Conservation (phyloP, 1,140 invertebrate genomes). For the Chlorops oryzae region DNA sequence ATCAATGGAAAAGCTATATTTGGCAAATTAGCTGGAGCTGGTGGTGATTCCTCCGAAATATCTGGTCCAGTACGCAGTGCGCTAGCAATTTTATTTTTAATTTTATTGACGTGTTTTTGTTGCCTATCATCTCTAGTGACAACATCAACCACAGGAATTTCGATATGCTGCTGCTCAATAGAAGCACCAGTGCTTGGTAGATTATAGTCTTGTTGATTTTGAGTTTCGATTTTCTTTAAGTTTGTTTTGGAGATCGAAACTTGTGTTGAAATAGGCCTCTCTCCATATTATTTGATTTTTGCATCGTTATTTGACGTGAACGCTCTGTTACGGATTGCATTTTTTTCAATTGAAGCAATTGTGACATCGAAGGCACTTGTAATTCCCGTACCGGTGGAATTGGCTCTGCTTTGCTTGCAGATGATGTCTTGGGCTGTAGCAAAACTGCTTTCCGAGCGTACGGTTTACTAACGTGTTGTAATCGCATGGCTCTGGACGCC, state of each 20-base stretch:
- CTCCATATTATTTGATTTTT: too few relatives aligned
- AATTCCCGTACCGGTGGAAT: constrained; percentile 44
- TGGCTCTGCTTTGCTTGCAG: neutral
- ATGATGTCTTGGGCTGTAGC: constrained; percentile 11
- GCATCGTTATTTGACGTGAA: constrained; percentile 55
- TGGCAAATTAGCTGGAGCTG: constrained; percentile 54
- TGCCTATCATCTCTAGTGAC: constrained; percentile 8
- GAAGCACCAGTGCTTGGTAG: too few relatives aligned
- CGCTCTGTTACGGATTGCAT: constrained; percentile 58
- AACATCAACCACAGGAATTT: too few relatives aligned
- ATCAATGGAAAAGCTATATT: constrained; percentile 57
- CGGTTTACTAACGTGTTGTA: constrained; percentile 16
- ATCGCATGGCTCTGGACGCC: constrained; percentile 10
- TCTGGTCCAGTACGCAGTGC: constrained; percentile 32
- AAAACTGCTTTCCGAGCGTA: constrained; percentile 16
- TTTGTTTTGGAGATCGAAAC: too few relatives aligned
- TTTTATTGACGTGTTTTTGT: constrained; percentile 49
- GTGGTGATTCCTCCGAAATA: constrained; percentile 38
- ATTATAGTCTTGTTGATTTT: too few relatives aligned
- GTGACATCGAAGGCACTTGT: constrained; percentile 54
- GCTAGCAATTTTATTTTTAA: constrained; percentile 44
- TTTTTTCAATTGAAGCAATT: constrained; percentile 56
- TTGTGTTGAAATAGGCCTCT: too few relatives aligned
- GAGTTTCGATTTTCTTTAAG: too few relatives aligned
- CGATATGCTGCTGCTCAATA: too few relatives aligned